Percentiles rank a stretch among this genome's conserved stretches.
phyloP scores from a whole-genome alignment of 1,140 invertebrate genomes.

The Hyles vespertilio region DNA sequence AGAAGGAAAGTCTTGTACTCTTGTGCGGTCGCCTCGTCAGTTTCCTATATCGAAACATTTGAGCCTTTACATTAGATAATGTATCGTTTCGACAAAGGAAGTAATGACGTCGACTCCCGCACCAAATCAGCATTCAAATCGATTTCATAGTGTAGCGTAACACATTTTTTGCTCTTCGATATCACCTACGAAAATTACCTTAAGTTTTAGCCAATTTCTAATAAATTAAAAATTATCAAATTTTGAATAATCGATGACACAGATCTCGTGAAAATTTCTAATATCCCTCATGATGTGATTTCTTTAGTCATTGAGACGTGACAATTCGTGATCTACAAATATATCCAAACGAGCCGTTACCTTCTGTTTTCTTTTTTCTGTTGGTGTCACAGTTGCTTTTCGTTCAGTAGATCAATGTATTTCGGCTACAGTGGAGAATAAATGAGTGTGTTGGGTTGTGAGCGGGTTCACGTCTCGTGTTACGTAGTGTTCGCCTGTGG shows the following conservation, averaged over 20 bases:
- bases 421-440: too few relatives aligned
- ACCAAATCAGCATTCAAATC: slow-evolving; percentile 27
- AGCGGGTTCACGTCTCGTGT: slow-evolving; percentile 4
- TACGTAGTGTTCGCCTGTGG: slow-evolving; percentile 19
- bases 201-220: slow-evolving; percentile 58
- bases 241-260: slow-evolving; percentile 42
- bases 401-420: too few relatives aligned
- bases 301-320: slow-evolving; percentile 3
- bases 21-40: slow-evolving; percentile 21
- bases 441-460: too few relatives aligned
- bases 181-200: slow-evolving; percentile 46
- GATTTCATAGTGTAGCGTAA: slow-evolving; percentile 32
- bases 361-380: too few relatives aligned
- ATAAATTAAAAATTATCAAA: slow-evolving; percentile 42
- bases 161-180: slow-evolving; percentile 31
- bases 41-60: neutral
- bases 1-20: slow-evolving; percentile 39
- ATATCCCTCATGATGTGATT: slow-evolving; percentile 4
- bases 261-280: slow-evolving; percentile 22
- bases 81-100: slow-evolving; percentile 4
- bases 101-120: slow-evolving; percentile 6
- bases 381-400: too few relatives aligned
- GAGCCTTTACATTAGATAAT: neutral
- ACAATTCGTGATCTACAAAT: neutral
- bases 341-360: too few relatives aligned